Evolutionary conservation across 2,888 invertebrate genomes (phyloP), one percentile per base, ranked within the genome.

Genomic region (Antheraea yamamai): DNA sequence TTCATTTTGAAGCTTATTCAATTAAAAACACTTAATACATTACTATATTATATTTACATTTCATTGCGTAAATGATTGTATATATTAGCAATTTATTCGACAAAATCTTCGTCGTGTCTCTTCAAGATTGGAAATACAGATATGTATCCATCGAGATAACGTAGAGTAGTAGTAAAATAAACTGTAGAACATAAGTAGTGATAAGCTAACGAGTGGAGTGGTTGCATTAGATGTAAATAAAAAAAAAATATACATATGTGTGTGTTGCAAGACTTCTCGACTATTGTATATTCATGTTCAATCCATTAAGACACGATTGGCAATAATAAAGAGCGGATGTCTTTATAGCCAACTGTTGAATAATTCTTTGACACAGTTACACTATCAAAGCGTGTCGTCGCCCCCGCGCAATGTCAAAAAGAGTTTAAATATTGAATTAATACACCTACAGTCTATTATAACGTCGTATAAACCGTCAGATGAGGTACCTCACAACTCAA

Each of bases 301-400:
- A 61, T 61, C 61, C 84, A 85, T 87, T 87, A 86, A 83, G 77
- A 76, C 78, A 82, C 77, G 82, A 88, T 88, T 86, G 80, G 61
- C 61, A 61, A 61, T 61, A 61, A 79, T 80, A 80, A 81, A 85
- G 83, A 83, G 87, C 89, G 91, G 90, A 90, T 89, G 85, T 80
- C 83, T 84, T 83, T 79, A 87, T 83, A 80, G 82, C 81, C 80
- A 75, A 75, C 75, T 80, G 80, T 84, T 78, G 80, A 83, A 79
- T 76, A 84, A 85, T 87, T 85, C 88, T 92, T 89, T 91, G 89
- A 91, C 91, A 90, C 85, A 79, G 84, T 89, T 91, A 85, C 89
- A 89, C 85, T 90, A 87, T 85, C 86, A 87, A 86, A 86, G 78
- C 78, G 76, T 39, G 35, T 80, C 74, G 76, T 84, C 90, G 89